phyloP scores from a whole-genome alignment of 2,888 invertebrate genomes.

The Tubulanus polymorphus region DNA sequence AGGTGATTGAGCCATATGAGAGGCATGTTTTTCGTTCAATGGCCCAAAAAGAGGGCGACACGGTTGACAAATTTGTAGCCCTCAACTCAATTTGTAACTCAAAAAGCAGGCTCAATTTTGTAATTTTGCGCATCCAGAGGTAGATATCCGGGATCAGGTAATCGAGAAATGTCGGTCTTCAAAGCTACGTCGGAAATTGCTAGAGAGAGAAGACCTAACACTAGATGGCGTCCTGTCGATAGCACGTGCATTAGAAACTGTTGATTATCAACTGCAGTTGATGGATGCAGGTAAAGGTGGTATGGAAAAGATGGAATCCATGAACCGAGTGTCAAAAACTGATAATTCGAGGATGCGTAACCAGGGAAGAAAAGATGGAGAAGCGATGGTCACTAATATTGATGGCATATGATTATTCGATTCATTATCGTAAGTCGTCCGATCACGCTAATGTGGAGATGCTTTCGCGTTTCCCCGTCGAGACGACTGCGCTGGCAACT shows the following conservation, averaged over 20 bases:
- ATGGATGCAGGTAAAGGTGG: neutral
- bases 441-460: constrained; percentile 6
- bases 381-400: constrained; percentile 6
- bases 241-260: constrained; percentile 10
- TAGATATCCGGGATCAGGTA: constrained; percentile 19
- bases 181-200: constrained; percentile 13
- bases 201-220: constrained; percentile 15
- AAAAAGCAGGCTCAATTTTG: constrained; percentile 15
- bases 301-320: neutral
- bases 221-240: constrained; percentile 11
- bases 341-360: neutral
- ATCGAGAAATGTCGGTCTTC: constrained; percentile 16
- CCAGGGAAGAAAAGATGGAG: neutral
- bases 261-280: constrained; percentile 2
- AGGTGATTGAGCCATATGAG: constrained; percentile 15
- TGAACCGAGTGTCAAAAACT: neutral
- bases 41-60: constrained; percentile 11
- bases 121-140: constrained; percentile 15
- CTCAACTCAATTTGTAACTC: too few relatives aligned
- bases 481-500: neutral
- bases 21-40: constrained; percentile 14
- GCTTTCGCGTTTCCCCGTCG: constrained; percentile 3
- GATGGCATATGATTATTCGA: neutral
- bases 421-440: neutral
- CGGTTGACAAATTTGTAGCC: constrained; percentile 18